A percentile compares a stretch with the other conserved stretches of the same genome.
Evolutionary conservation across 2,888 invertebrate genomes (phyloP).

Genomic region (Drosophila tripunctata): DNA sequence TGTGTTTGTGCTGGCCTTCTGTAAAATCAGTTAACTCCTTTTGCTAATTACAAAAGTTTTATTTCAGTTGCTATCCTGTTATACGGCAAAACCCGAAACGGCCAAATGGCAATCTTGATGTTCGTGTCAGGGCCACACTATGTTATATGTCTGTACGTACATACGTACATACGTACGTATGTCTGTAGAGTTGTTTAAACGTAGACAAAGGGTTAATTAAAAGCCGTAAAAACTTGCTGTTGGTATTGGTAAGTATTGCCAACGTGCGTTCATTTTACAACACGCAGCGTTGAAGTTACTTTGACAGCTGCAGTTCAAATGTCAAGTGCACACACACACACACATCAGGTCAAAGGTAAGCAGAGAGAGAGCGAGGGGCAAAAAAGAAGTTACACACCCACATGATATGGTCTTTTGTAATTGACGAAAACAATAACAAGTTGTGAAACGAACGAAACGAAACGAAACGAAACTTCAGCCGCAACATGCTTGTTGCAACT

Average conservation of each 20-base stretch:
- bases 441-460: too few relatives aligned
- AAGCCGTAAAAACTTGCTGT: conserved; percentile 60
- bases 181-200: not conserved
- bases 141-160: conserved; percentile 8
- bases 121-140: conserved; percentile 62
- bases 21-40: conserved; percentile 81
- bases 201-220: conserved; percentile 74
- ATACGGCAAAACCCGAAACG: conserved; percentile 4
- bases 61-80: conserved; percentile 46
- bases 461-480: conserved; percentile 67
- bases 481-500: conserved; percentile 24
- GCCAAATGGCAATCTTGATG: conserved; percentile 65
- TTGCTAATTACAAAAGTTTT: conserved; percentile 83
- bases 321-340: conserved; percentile 65
- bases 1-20: conserved; percentile 57
- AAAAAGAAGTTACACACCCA: not conserved
- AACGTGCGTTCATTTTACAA: conserved; percentile 43
- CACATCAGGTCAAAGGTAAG: conserved; percentile 13
- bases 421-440: conserved; percentile 77
- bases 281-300: conserved; percentile 41
- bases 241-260: conserved; percentile 44
- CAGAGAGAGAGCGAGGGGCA: too few relatives aligned
- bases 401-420: conserved; percentile 58
- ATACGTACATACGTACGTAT: conserved; percentile 2
- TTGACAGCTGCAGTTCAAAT: conserved; percentile 77